Conservation (phyloP, 2,888 invertebrate genomes). For the Torymus aiolomorphi region DNA sequence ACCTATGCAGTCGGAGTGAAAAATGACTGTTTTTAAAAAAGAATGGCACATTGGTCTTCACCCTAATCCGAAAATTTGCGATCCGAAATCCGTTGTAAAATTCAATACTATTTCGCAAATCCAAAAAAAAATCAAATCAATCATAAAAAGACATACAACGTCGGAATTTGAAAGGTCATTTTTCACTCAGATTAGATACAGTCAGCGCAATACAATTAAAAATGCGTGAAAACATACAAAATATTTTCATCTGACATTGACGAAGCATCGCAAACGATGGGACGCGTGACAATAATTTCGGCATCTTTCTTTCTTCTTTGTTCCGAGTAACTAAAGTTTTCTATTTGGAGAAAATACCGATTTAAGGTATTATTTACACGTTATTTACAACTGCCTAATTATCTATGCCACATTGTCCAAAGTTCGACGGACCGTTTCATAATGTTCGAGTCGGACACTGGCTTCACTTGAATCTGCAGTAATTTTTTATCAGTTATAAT, state of each 20-base stretch:
- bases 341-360: constrained; percentile 29
- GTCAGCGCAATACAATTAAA: constrained; percentile 2
- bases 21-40: not conserved
- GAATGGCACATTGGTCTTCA: no score
- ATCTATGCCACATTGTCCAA: constrained; percentile 24
- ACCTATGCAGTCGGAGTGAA: constrained; percentile 2
- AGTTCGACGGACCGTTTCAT: constrained; percentile 15
- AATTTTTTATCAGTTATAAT: no score
- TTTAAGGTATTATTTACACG: constrained; percentile 50
- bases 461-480: no score
- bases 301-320: not conserved
- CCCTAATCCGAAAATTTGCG: no score
- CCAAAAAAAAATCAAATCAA: no score
- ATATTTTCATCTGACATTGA: constrained; percentile 38
- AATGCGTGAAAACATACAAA: not conserved
- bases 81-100: no score
- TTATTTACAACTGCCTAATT: constrained; percentile 53
- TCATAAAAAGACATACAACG: no score
- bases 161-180: not conserved
- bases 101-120: no score
- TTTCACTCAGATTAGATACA: constrained; percentile 10
- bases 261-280: constrained; percentile 2
- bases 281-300: constrained; percentile 8
- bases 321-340: not conserved
- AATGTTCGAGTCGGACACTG: not conserved